Base-by-base conservation (phyloP, 2,888 invertebrate genomes). In the Cinara cedri region DNA sequence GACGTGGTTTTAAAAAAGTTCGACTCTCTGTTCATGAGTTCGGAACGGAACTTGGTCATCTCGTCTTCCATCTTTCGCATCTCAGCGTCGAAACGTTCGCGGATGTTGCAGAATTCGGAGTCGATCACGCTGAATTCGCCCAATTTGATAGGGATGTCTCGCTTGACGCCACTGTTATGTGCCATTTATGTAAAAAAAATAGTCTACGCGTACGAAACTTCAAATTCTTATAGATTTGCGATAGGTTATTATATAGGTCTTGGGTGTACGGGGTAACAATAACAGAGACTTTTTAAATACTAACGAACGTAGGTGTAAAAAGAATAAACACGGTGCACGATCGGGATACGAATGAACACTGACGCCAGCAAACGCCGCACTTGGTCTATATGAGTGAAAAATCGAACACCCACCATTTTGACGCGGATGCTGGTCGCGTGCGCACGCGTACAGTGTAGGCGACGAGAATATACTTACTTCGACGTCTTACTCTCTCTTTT, bases 41-140 rank as follows among this genome's bases (percentile, higher is more conserved):
- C 95, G 83, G 93, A 93, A 84, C 96, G 90, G 89, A 96, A 96
- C 88, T 93, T 92, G 86, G 93, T 92, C 97, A 97, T 97, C 88
- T 97, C 97, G 85, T 97, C 97, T 89, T 98, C 97, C 95, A 98
- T 97, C 88, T 96, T 95, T 85, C 93, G 90, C 97, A 98, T 97
- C 90, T 98, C 97, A 83, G 93, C 92, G 87, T 97, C 97, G 87
- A 97, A 97, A 84, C 95, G 90, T 87, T 96, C 96, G 85, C 96
- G 91, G 86, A 98, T 97, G 88, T 93, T 96, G 86, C 94, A 94
- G 89, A 97, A 97, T 88, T 97, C 97, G 83, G 94, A 94, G 88
- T 97, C 96, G 88, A 96, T 94, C 86, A 97, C 94, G 88, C 94
- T 95, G 89, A 95, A 95, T 87, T 96, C 96, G 84, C 95, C 94